Base-by-base conservation (phyloP, 2,113 vertebrate species). In the Misgurnus mizolepis region DNA sequence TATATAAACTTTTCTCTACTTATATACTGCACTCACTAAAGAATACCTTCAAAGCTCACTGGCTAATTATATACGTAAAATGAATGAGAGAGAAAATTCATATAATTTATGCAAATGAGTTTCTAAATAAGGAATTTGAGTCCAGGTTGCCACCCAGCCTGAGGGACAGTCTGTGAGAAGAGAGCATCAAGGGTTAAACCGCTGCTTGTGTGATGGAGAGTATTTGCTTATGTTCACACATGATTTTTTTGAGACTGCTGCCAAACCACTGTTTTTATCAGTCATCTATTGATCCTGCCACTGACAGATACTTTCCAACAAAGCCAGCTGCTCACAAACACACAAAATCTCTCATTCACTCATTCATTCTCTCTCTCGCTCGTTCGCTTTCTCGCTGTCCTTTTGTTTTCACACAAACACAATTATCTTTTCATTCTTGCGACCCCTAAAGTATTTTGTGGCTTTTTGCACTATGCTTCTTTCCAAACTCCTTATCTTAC, bases 31-130 rank as follows among this genome's bases (percentile, higher is more conserved):
- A 71, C 67, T 78, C 45, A 47, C 62, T 0, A 7, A 7, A 14
- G 47, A 53, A 41, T 15, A 47, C 62, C 80, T 77, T 50, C 75
- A 45, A 39, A 75, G 66, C 72, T 7, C 10, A 64, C 79, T 65
- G 76, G 64, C 78, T 83, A 80, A 85, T 87, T 85, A 84, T 80
- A 81, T 79, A 69, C 77, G 60, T 67, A 80, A 87, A 88, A 85
- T 85, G 78, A 88, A 86, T 82, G 80, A 61, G 67, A 80, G 75
- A 62, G 76, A 88, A 77, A 89, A 86, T 88, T 86, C 77, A 87
- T 88, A 11, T 79, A 84, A 80, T 87, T 85, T 67, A 89, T 91
- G 89, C 88, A 88, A 86, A 92, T 83, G 80, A 87, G 87, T 71
- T 85, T 80, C 87, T 90, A 88, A 90, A 89, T 87, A 85, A 71